phyloP scores from a whole-genome alignment of 2,797 vertebrate species.

The Sebastes cheni region DNA sequence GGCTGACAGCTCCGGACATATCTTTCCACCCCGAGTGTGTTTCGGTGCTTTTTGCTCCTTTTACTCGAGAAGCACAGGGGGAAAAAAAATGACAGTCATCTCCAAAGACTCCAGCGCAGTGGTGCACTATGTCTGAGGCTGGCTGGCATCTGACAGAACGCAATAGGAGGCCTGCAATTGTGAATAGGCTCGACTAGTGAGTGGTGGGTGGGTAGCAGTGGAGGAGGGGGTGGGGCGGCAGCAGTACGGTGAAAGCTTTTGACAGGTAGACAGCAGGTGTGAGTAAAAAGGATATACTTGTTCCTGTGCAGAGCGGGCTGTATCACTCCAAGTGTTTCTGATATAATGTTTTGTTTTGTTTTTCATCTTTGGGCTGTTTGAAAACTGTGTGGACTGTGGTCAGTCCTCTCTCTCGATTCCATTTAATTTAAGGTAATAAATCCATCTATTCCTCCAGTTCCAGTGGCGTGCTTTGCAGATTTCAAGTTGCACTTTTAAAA shows the following conservation, averaged over 20 bases:
- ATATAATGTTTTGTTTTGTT: slow-evolving; percentile 5
- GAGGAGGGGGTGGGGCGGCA: slow-evolving; percentile 17
- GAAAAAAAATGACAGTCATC: slow-evolving; percentile 70
- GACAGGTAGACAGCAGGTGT: slow-evolving; percentile 75
- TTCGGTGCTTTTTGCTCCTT: slow-evolving; percentile 31
- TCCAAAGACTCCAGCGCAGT: slow-evolving; percentile 63
- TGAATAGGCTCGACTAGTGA: slow-evolving; percentile 53
- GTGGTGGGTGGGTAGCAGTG: slow-evolving; percentile 23
- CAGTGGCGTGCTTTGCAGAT: slow-evolving; percentile 21
- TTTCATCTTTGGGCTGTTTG: slow-evolving; percentile 3
- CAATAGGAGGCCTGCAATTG: slow-evolving; percentile 63
- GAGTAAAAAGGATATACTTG: slow-evolving; percentile 62
- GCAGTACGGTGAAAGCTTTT: slow-evolving; percentile 59
- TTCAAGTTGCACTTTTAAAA: slow-evolving; percentile 57
- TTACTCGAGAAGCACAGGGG: slow-evolving; percentile 44
- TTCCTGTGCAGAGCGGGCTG: slow-evolving; percentile 33
- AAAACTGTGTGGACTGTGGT: slow-evolving; percentile 14
- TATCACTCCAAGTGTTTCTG: slow-evolving; percentile 42
- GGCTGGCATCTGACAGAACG: slow-evolving; percentile 72
- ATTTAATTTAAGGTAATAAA: slow-evolving; percentile 33
- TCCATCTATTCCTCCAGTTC: slow-evolving; percentile 7
- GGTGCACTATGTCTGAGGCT: slow-evolving; percentile 70
- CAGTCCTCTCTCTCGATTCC: not conserved
- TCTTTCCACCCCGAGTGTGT: slow-evolving; percentile 34
- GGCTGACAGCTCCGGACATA: slow-evolving; percentile 57